Base-by-base conservation (phyloP, 2,113 vertebrate species). In the Dasypus novemcinctus region DNA sequence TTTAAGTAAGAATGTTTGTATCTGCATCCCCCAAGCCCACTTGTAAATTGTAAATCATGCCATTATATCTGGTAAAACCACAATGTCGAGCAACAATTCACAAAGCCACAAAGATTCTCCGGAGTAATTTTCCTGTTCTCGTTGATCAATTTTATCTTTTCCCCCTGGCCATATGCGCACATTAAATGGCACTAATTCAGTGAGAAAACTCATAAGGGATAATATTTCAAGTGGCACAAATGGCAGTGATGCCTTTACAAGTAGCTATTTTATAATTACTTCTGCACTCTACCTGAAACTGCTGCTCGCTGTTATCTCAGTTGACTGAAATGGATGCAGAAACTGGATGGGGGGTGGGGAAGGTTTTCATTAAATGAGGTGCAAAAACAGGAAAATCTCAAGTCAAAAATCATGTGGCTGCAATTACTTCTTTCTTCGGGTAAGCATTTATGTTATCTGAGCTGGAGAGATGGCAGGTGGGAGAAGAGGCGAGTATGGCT, bases 1-100 rank as follows among this genome's bases (percentile, higher is more conserved):
- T 97, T 96, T 96, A 95, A 97, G 93, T 96, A 95, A 96, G 97
- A 96, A 88, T 80, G 83, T 95, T 97, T 96, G 93, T 95, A 95
- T 93, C 66, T 38, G 46, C 54, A 57, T 97, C 82, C 94, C 92
- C 89, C 68, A 95, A 96, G 83, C 94, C 93, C 86, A 54, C 81
- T 78, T 94, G 96, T 83, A 90, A 92, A 59, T 63, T 97, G 72
- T 95, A 83, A 97, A 96, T 90, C 64, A 97, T 46, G 80, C 94
- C 79, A 91, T 95, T 94, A 90, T 36, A 94, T 64, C 69, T 96
- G 82, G 79, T 74, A 95, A 95, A 98, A 95, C 3, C 61, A 79
- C 82, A 61, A 61, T 69, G 78, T 95, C 92, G 91, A 96, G 92
- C 93, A 86, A 96, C 94, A 95, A 92, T 85, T 95, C 69, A 63